These are phyloP conservation scores for Galago senegalensis DNA, from an alignment of 2,797 vertebrate genomes.

Conservation along the genomic window DNA sequence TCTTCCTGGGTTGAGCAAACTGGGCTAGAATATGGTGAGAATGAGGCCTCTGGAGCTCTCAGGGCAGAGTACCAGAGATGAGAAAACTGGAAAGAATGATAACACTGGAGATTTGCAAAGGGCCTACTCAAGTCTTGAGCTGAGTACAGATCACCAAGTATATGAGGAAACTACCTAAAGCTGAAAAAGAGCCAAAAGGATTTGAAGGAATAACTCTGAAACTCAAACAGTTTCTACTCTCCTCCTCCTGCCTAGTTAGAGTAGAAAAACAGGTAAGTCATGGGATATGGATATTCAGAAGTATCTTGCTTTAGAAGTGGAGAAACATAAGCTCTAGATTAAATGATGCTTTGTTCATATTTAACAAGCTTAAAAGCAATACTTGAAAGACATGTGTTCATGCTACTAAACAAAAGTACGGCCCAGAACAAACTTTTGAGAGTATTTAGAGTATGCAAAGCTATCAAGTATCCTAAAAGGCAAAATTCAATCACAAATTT, in stretches of 20 bases:
- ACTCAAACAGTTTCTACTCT: not conserved
- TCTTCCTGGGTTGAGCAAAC: not conserved
- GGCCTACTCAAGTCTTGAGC: not conserved
- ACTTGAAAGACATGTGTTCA: not conserved
- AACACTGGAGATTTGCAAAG: accelerated
- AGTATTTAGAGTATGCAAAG: not conserved
- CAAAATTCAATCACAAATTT: slow-evolving; percentile 15
- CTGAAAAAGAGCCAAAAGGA: not conserved
- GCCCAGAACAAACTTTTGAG: not conserved
- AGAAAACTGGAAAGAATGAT: not conserved
- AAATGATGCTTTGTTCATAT: not conserved
- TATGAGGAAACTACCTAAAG: not conserved
- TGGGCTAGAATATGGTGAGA: not conserved
- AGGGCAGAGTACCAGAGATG: not conserved
- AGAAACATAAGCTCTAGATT: not conserved
- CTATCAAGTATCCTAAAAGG: not conserved
- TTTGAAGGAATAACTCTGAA: not conserved
- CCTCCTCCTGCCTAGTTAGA: not conserved
- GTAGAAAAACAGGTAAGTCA: not conserved
- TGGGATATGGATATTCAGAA: not conserved
- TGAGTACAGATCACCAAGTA: not conserved
- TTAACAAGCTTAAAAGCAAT: slow-evolving; percentile 21
- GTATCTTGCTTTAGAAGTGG: not conserved
- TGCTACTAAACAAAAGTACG: not conserved
- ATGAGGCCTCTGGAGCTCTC: not conserved